Conservation (phyloP, 2,888 invertebrate species). For the Parelbella ahira region DNA sequence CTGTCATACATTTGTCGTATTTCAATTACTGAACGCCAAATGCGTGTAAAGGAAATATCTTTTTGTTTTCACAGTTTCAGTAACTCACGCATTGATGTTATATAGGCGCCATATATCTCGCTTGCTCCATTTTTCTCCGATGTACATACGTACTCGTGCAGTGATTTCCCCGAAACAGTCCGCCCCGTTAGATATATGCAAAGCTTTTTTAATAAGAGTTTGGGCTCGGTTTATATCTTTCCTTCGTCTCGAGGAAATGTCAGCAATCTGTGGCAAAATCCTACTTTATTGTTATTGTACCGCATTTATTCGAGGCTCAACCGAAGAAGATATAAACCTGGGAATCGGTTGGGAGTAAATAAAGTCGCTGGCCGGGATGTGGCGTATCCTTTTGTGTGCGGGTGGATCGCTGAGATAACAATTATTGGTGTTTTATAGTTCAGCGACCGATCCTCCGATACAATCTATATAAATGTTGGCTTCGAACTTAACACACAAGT, state of each 20-base stretch:
- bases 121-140: slow-evolving; percentile 33
- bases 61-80: slow-evolving; percentile 2
- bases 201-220: slow-evolving; percentile 70
- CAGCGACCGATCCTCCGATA: slow-evolving; percentile 43
- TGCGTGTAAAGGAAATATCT: not conserved
- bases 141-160: slow-evolving; percentile 28
- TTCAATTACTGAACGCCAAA: slow-evolving; percentile 3
- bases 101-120: slow-evolving; percentile 23
- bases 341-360: slow-evolving; percentile 66
- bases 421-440: slow-evolving; percentile 60
- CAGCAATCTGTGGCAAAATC: slow-evolving; percentile 70
- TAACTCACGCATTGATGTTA: slow-evolving; percentile 13
- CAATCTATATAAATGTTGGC: not conserved
- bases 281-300: slow-evolving; percentile 74
- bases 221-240: slow-evolving; percentile 55
- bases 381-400: slow-evolving; percentile 42
- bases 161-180: slow-evolving; percentile 39
- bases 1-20: too few relatives aligned
- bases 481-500: not conserved
- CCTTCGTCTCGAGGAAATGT: slow-evolving; percentile 67
- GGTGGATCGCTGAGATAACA: slow-evolving; percentile 60
- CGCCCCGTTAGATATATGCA: slow-evolving; percentile 52
- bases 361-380: slow-evolving; percentile 49
- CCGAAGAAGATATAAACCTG: slow-evolving; percentile 65
- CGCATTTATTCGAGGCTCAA: slow-evolving; percentile 66